Conservation (phyloP, 2,797 vertebrate species). For the Knipowitschia caucasica region DNA sequence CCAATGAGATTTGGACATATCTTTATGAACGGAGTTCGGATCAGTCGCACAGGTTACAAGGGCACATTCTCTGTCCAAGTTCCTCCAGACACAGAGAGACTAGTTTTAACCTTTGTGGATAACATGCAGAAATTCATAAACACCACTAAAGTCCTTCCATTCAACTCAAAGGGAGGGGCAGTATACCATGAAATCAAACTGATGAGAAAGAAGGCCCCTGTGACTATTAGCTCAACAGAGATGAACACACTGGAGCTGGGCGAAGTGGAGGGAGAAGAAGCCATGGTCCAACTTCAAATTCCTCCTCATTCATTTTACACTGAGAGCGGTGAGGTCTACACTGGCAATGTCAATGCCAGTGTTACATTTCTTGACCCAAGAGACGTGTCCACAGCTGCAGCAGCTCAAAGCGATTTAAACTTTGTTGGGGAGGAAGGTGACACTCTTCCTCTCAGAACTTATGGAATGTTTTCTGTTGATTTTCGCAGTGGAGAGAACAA, state of each 20-base stretch:
- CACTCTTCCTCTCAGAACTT: constrained; percentile 88
- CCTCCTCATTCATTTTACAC: constrained; percentile 89
- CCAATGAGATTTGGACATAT: constrained; percentile 95
- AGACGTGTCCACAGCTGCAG: constrained; percentile 83
- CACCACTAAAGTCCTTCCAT: constrained; percentile 94
- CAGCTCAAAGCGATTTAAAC: constrained; percentile 92
- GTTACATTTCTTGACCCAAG: constrained; percentile 94
- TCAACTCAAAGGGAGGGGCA: constrained; percentile 88
- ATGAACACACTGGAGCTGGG: constrained; percentile 87
- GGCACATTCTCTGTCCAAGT: constrained; percentile 93
- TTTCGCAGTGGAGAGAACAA: constrained; percentile 83
- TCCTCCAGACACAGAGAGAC: constrained; percentile 84
- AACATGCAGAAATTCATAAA: constrained; percentile 95
- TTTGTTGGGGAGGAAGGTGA: constrained; percentile 90
- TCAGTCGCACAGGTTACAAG: constrained; percentile 95
- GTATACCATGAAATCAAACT: constrained; percentile 95
- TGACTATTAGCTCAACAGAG: constrained; percentile 81
- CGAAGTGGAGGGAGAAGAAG: constrained; percentile 82
- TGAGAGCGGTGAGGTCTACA: constrained; percentile 88
- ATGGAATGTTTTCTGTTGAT: constrained; percentile 98
- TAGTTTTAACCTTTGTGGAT: constrained; percentile 95
- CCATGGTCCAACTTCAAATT: constrained; percentile 89
- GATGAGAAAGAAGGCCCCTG: constrained; percentile 83
- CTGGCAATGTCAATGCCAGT: constrained; percentile 90
- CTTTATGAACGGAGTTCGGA: constrained; percentile 84